These are phyloP conservation scores for Caenorhabditis sp. DNA, from an alignment of 2,888 invertebrate genomes.

Conservation along the genomic window DNA sequence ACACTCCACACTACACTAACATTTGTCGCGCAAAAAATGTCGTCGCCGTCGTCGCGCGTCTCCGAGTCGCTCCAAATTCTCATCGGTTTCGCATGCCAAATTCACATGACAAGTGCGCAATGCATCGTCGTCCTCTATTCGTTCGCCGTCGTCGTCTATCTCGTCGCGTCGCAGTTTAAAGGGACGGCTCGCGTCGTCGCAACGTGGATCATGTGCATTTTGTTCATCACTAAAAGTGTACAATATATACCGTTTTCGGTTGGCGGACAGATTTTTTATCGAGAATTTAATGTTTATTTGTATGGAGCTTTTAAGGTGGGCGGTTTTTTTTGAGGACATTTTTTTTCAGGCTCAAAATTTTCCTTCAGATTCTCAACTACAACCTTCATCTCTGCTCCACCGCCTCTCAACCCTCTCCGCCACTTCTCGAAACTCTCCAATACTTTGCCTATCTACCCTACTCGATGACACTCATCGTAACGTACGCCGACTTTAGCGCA, in stretches of 20 bases:
- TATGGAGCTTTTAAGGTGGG: slow-evolving; percentile 63
- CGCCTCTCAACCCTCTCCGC: background rate
- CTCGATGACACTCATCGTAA: slow-evolving; percentile 63
- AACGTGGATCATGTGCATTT: slow-evolving; percentile 56
- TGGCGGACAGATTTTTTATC: slow-evolving; percentile 55
- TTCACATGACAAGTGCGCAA: slow-evolving; percentile 44
- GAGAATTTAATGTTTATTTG: slow-evolving; percentile 67
- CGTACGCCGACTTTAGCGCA: slow-evolving; percentile 60
- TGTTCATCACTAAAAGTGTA: slow-evolving; percentile 53
- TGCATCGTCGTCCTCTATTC: slow-evolving; percentile 19
- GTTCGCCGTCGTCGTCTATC: slow-evolving; percentile 32
- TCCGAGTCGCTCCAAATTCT: slow-evolving; percentile 25
- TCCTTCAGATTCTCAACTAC: slow-evolving; percentile 56
- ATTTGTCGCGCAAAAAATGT: background rate
- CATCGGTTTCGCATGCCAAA: slow-evolving; percentile 48
- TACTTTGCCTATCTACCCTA: slow-evolving; percentile 65
- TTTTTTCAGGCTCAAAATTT: background rate
- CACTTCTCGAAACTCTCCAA: slow-evolving; percentile 29
- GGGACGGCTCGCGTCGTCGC: background rate
- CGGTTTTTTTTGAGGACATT: background rate
- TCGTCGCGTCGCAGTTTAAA: background rate
- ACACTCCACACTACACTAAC: background rate
- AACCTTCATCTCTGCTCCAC: slow-evolving; percentile 47
- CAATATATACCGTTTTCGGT: slow-evolving; percentile 51
- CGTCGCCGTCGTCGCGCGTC: background rate